phyloP scores from a whole-genome alignment of 2,797 vertebrate species.

The Gadopsis marmoratus region DNA sequence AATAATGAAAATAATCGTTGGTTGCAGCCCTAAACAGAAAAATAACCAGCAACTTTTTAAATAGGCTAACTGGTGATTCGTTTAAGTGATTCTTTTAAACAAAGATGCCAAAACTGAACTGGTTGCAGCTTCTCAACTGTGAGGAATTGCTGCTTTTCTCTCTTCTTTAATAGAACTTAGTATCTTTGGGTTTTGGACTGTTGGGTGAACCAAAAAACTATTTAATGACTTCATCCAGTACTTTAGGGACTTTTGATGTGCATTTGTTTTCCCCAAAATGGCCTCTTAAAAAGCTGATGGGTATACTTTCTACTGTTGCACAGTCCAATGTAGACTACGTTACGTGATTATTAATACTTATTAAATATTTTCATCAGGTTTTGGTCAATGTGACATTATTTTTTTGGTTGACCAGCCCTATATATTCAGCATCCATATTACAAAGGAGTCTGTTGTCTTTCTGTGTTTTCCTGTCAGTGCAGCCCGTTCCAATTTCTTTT shows the following conservation, averaged over 20 bases:
- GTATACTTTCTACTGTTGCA: not conserved
- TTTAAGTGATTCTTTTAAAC: not conserved
- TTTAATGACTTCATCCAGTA: not conserved
- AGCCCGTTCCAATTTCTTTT: slow-evolving; percentile 24
- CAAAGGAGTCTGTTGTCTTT: not conserved
- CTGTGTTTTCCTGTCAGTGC: not conserved
- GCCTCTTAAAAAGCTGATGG: not conserved
- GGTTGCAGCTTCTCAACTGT: not conserved
- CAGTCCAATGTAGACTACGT: not conserved
- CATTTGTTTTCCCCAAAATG: not conserved
- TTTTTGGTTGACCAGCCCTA: not conserved
- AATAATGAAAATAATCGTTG: too few relatives aligned
- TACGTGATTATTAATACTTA: not conserved
- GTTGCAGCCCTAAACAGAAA: not conserved
- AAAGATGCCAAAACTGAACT: not conserved
- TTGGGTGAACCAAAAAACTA: not conserved
- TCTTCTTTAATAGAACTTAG: not conserved
- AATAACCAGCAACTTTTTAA: not conserved
- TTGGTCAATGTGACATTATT: not conserved
- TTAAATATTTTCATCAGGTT: not conserved
- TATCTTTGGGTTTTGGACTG: not conserved
- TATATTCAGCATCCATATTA: not conserved
- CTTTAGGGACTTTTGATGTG: not conserved
- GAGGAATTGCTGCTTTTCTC: not conserved
- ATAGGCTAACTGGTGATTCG: not conserved